Percentiles rank a stretch among this genome's conserved stretches.
phyloP scores from a whole-genome alignment of 2,888 invertebrate genomes.

The Exephanes ischioxanthus region DNA sequence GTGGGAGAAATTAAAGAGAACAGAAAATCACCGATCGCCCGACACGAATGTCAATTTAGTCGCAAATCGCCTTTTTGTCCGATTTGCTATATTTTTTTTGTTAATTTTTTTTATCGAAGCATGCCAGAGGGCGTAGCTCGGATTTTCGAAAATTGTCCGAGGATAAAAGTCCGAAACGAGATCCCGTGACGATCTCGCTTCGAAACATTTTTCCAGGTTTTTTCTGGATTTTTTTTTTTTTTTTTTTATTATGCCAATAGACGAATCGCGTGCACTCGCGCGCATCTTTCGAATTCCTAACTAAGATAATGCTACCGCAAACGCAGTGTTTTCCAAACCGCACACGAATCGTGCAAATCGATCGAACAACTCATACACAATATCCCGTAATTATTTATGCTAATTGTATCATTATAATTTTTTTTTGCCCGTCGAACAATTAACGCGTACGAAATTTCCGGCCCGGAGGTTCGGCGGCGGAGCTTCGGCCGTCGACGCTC shows the following conservation, averaged over 20 bases:
- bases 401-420: not conserved
- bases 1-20: conserved; percentile 20
- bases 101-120: not conserved
- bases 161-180: conserved; percentile 15
- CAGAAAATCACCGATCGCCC: conserved; percentile 53
- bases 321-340: conserved; percentile 19
- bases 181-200: not conserved
- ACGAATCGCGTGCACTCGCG: not conserved
- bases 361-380: not conserved
- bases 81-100: not conserved
- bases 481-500: conserved; percentile 17
- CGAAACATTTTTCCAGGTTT: not conserved
- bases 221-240: not conserved
- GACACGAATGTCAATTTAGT: conserved; percentile 33
- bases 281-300: conserved; percentile 42
- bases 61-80: not conserved
- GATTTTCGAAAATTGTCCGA: not conserved
- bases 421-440: not conserved
- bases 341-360: conserved; percentile 19
- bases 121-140: not conserved
- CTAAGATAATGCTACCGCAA: conserved; percentile 50
- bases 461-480: conserved; percentile 20
- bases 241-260: not conserved
- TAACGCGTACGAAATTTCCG: not conserved
- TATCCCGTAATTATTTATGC: not conserved